These are phyloP conservation scores for Tanytarsus gracilentus DNA, from an alignment of 2,888 invertebrate genomes.

Conservation along the genomic window DNA sequence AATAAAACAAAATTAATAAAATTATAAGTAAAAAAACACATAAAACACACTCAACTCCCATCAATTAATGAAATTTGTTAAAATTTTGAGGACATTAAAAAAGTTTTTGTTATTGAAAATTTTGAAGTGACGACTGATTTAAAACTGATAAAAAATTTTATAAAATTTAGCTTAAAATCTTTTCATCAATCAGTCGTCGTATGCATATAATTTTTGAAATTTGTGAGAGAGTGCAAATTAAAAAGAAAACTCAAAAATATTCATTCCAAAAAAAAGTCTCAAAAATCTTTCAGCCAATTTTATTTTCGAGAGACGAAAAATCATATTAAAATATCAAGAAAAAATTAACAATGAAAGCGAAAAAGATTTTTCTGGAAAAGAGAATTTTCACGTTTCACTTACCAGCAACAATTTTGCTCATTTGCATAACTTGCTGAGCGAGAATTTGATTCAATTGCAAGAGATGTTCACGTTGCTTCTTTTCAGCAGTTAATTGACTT, in stretches of 20 bases:
- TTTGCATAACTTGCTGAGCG: slow-evolving; percentile 89
- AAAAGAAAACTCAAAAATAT: too few species aligned
- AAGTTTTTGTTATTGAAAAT: too few species aligned
- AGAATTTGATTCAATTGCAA: slow-evolving; percentile 85
- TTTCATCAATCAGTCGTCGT: too few species aligned
- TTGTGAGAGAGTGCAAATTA: too few species aligned
- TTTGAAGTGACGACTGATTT: too few species aligned
- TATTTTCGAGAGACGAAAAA: slow-evolving; percentile 30
- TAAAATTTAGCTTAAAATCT: too few species aligned
- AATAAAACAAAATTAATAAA: slow-evolving; percentile 30
- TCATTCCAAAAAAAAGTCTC: too few species aligned
- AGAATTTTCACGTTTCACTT: slow-evolving; percentile 45
- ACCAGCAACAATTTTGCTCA: slow-evolving; percentile 94
- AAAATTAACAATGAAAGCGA: slow-evolving; percentile 30
- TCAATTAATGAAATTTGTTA: slow-evolving; percentile 5
- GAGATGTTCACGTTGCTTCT: slow-evolving; percentile 78
- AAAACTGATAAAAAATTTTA: too few species aligned
- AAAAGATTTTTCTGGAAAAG: slow-evolving; percentile 4
- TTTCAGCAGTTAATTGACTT: slow-evolving; percentile 72
- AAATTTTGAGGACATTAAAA: slow-evolving; percentile 26
- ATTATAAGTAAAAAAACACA: slow-evolving; percentile 16
- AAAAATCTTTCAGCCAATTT: too few species aligned
- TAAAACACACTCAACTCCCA: slow-evolving; percentile 8
- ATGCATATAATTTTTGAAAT: too few species aligned
- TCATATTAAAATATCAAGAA: slow-evolving; percentile 25